Evolutionary conservation across 2,888 invertebrate species (phyloP).

Genomic region (Philereme vetulata): DNA sequence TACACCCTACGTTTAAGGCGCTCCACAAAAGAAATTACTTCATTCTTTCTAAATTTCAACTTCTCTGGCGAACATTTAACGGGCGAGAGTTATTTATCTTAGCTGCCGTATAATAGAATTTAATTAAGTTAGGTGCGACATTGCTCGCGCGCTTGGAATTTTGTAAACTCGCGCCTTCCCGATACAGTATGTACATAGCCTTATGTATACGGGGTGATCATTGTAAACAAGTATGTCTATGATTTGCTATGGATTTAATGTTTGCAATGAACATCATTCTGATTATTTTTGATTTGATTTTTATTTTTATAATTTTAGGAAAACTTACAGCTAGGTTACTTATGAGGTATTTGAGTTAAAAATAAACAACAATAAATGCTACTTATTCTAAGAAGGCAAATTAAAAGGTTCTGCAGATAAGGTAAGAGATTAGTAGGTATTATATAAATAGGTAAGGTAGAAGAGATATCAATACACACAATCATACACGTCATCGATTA

Average conservation of each 20-base stretch:
- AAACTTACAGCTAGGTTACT: too few species aligned
- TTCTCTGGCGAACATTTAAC: conserved; percentile 55
- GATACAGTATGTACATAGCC: conserved; percentile 46
- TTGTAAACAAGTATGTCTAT: conserved; percentile 5
- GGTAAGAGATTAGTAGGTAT: too few species aligned
- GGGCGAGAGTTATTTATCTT: conserved; percentile 78
- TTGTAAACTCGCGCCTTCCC: conserved; percentile 54
- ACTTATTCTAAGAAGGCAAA: too few species aligned
- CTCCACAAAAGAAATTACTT: conserved; percentile 68
- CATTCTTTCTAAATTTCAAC: conserved; percentile 74
- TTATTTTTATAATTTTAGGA: too few species aligned
- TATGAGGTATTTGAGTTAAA: too few species aligned
- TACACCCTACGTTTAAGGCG: conserved; percentile 50
- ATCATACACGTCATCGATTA: too few species aligned
- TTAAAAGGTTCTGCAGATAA: too few species aligned
- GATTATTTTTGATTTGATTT: too few species aligned
- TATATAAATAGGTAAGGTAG: too few species aligned
- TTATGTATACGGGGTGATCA: conserved; percentile 32
- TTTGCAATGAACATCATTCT: background rate
- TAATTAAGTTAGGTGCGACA: conserved; percentile 81
- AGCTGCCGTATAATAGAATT: conserved; percentile 78
- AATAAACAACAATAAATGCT: too few species aligned
- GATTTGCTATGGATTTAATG: conserved; percentile 8
- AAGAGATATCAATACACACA: too few species aligned
- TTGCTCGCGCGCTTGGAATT: conserved; percentile 72